These are phyloP conservation scores for Manis javanica DNA, from an alignment of 2,797 vertebrate genomes.

Conservation along the genomic window DNA sequence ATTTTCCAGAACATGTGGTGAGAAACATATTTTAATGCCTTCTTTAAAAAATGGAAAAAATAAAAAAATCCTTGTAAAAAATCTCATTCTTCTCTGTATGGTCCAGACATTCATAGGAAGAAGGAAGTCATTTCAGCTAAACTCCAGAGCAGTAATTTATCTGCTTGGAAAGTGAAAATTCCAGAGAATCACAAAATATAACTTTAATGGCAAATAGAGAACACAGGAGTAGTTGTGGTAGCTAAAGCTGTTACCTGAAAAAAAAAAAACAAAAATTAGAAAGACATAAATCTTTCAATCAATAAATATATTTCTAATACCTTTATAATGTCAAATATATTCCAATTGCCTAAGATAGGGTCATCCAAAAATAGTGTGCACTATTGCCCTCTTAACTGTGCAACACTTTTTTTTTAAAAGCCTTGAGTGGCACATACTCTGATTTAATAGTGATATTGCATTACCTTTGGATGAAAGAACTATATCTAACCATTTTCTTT, in stretches of 20 bases:
- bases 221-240: not conserved
- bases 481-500: not conserved
- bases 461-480: not conserved
- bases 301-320: slow-evolving; percentile 24
- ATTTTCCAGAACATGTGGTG: not conserved
- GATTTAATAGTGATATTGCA: not conserved
- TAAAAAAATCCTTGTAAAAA: not conserved
- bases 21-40: not conserved
- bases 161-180: not conserved
- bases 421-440: not conserved
- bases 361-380: not conserved
- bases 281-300: not conserved
- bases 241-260: not conserved
- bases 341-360: not conserved
- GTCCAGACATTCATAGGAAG: not conserved
- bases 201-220: not conserved
- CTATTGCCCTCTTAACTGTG: not conserved
- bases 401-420: not conserved
- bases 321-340: slow-evolving; percentile 11
- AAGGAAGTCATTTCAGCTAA: not conserved
- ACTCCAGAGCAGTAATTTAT: not conserved
- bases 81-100: not conserved
- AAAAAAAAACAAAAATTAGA: not conserved
- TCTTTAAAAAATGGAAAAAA: slow-evolving; percentile 18
- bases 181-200: not conserved